phyloP scores from a whole-genome alignment of 30 jellyfish, hydroid and myxozoan genomes.

The Aurelia aurita region DNA sequence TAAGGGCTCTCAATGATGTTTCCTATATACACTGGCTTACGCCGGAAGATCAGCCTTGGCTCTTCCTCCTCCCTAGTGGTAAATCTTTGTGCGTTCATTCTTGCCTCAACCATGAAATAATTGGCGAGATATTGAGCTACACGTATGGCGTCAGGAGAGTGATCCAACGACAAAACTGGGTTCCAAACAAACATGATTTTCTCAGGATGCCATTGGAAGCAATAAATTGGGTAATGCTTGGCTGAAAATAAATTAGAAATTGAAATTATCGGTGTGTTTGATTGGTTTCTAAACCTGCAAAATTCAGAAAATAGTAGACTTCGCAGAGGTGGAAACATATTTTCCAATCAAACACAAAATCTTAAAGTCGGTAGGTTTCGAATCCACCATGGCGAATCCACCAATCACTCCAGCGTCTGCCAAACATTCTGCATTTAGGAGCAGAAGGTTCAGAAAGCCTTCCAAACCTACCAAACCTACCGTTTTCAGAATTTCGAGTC shows the following conservation, averaged over 20 bases:
- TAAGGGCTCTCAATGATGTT: slow-evolving; percentile 89
- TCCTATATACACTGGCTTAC: slow-evolving; percentile 76
- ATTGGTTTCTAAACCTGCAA: no score
- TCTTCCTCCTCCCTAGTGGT: slow-evolving; percentile 80
- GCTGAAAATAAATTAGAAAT: slow-evolving; percentile 10
- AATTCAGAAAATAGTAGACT: no score
- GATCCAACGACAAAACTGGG: slow-evolving; percentile 82
- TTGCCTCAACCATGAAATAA: slow-evolving; percentile 78
- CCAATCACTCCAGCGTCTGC: no score
- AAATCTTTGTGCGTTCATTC: slow-evolving; percentile 77
- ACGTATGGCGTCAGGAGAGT: slow-evolving; percentile 73
- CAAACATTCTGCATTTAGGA: no score
- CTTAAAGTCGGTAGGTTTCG: no score
- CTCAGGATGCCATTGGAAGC: slow-evolving; percentile 97
- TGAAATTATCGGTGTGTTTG: no score
- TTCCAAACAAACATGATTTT: slow-evolving; percentile 74
- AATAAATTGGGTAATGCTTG: slow-evolving; percentile 82
- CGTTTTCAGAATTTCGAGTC: no score
- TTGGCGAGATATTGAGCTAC: slow-evolving; percentile 86
- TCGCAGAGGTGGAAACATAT: no score
- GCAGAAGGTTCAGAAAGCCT: no score
- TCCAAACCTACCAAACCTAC: no score
- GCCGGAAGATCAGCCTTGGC: slow-evolving; percentile 34
- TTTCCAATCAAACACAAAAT: no score
- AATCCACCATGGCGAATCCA: no score